Evolutionary conservation across 2,113 vertebrate species (phyloP).

Genomic region (Eupsittula cactorum): DNA sequence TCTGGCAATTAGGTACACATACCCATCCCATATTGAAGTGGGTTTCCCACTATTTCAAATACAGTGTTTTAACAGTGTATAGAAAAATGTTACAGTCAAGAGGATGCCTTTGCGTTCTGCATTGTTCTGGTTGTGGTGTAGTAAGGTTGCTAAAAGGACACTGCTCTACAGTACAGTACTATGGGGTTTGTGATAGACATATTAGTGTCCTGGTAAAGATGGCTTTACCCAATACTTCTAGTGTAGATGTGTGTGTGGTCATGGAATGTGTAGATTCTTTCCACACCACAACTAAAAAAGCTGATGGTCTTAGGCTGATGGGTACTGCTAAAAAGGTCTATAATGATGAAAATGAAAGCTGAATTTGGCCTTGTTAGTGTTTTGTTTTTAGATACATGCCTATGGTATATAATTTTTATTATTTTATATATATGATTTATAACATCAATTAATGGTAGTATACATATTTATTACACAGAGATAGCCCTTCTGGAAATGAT

Average conservation of each 20-base stretch:
- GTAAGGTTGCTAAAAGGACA: background rate
- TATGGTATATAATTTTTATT: background rate
- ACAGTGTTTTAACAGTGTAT: background rate
- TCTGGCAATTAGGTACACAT: background rate
- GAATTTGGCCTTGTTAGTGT: background rate
- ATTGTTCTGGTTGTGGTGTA: background rate
- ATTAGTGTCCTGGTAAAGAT: background rate
- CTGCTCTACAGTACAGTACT: background rate
- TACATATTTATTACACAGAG: background rate
- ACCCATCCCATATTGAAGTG: background rate
- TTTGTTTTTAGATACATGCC: background rate
- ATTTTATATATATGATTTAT: background rate
- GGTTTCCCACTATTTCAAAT: background rate
- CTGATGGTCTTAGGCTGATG: background rate
- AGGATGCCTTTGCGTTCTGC: background rate
- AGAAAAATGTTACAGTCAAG: background rate
- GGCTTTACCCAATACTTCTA: background rate
- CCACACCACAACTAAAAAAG: background rate
- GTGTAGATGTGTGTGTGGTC: background rate
- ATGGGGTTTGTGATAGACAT: fast-evolving
- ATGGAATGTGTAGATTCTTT: background rate
- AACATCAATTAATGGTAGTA: background rate
- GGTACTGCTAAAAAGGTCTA: background rate
- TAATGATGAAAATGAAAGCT: background rate
- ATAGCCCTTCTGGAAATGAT: background rate